phyloP scores from a whole-genome alignment of 2,888 invertebrate genomes.

The Leptinotarsa juncta region DNA sequence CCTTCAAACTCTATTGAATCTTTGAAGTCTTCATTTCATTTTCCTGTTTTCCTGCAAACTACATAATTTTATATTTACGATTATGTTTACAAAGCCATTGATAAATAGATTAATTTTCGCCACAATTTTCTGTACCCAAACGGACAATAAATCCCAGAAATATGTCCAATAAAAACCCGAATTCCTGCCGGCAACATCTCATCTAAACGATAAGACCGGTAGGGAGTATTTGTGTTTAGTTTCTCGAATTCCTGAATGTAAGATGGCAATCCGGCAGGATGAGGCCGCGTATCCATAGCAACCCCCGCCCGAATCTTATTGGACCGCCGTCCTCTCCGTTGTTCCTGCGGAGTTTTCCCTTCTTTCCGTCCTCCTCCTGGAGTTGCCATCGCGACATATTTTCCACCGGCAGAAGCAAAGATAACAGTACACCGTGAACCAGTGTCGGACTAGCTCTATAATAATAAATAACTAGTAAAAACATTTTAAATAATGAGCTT shows the following conservation, averaged over 20 bases:
- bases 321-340: slow-evolving; percentile 52
- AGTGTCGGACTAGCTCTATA: background rate
- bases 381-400: slow-evolving; percentile 29
- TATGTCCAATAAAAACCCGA: slow-evolving; percentile 13
- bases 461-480: no score
- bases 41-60: background rate
- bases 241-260: slow-evolving; percentile 51
- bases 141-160: background rate
- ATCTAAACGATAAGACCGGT: slow-evolving; percentile 15
- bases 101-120: background rate
- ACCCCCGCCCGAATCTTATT: slow-evolving; percentile 60
- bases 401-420: slow-evolving; percentile 10
- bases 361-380: slow-evolving; percentile 35
- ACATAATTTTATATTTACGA: slow-evolving; percentile 6
- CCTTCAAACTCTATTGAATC: no score
- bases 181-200: slow-evolving; percentile 13
- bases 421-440: background rate
- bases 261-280: slow-evolving; percentile 56
- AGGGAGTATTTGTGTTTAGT: slow-evolving; percentile 16
- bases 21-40: background rate
- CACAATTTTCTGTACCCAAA: background rate
- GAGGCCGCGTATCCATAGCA: slow-evolving; percentile 58
- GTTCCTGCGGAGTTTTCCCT: slow-evolving; percentile 40
- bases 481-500: no score
- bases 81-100: background rate